These are phyloP conservation scores for Drosophila prostipennis DNA, from an alignment of 2,888 invertebrate species.

Conservation along the genomic window DNA sequence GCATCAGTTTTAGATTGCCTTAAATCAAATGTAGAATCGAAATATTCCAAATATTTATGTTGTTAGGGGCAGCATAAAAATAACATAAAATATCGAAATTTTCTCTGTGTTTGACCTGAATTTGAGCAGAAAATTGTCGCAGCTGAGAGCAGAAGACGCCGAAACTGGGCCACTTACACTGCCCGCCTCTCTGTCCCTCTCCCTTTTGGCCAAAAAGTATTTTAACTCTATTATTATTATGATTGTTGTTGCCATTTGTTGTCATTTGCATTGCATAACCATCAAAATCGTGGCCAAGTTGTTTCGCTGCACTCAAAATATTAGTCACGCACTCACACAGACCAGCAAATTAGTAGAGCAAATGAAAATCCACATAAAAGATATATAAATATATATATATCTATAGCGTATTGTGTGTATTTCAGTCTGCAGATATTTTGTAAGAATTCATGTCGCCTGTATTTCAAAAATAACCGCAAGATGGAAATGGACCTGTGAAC, in stretches of 20 bases:
- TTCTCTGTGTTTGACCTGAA: slow-evolving; percentile 50
- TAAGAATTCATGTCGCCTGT: slow-evolving; percentile 75
- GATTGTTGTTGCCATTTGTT: slow-evolving; percentile 54
- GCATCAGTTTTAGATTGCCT: background rate
- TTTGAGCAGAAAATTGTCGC: slow-evolving; percentile 65
- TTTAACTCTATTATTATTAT: slow-evolving; percentile 57
- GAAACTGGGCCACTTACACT: slow-evolving; percentile 73
- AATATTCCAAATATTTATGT: slow-evolving; percentile 22
- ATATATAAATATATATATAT: too few relatives aligned
- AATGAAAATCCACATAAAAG: slow-evolving; percentile 55
- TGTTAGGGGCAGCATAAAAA: slow-evolving; percentile 35
- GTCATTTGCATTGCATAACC: slow-evolving; percentile 62
- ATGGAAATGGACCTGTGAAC: slow-evolving; percentile 44
- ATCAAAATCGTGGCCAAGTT: slow-evolving; percentile 68
- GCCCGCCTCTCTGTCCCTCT: background rate
- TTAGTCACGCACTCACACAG: slow-evolving; percentile 74
- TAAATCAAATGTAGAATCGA: slow-evolving; percentile 23
- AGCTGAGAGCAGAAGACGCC: slow-evolving; percentile 20
- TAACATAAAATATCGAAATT: slow-evolving; percentile 30
- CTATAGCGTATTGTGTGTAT: too few relatives aligned
- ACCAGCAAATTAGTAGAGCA: slow-evolving; percentile 68
- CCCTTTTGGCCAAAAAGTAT: slow-evolving; percentile 35
- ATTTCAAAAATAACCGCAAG: slow-evolving; percentile 71
- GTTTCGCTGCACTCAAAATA: slow-evolving; percentile 64
- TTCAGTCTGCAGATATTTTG: slow-evolving; percentile 59